Conservation (phyloP, 2,797 vertebrate species). For the Coracias cyanogaster region DNA sequence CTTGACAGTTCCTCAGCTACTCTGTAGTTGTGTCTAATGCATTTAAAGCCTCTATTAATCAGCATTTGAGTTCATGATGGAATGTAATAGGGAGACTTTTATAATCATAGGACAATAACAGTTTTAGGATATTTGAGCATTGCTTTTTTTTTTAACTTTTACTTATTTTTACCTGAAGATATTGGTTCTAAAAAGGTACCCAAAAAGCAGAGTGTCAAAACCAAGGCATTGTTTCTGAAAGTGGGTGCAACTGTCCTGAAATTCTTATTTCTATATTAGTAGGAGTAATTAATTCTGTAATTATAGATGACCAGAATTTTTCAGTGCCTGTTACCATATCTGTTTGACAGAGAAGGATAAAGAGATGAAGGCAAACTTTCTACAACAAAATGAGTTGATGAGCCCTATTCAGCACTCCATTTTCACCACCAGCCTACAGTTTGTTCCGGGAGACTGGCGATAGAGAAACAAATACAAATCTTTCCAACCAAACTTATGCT, state of each 20-base stretch:
- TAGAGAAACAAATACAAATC: background rate
- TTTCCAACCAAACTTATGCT: background rate
- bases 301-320: background rate
- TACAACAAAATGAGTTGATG: background rate
- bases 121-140: background rate
- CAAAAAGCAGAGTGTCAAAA: background rate
- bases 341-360: background rate
- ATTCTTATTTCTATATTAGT: background rate
- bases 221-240: background rate
- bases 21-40: background rate
- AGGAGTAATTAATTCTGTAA: background rate
- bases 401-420: background rate
- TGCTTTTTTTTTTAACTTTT: background rate
- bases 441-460: background rate
- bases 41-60: background rate
- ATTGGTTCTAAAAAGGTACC: background rate
- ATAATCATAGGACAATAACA: slow-evolving; percentile 30
- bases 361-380: background rate
- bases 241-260: background rate
- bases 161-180: background rate
- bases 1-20: background rate
- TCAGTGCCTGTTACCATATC: background rate
- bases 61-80: background rate
- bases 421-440: background rate
- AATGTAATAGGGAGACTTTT: slow-evolving; percentile 7